A percentile compares a stretch with the other conserved stretches of the same genome.
These are phyloP conservation scores for Morbakka virulenta DNA, from an alignment of 30 jellyfish, hydroid and myxozoan genomes.

Conservation along the genomic window DNA sequence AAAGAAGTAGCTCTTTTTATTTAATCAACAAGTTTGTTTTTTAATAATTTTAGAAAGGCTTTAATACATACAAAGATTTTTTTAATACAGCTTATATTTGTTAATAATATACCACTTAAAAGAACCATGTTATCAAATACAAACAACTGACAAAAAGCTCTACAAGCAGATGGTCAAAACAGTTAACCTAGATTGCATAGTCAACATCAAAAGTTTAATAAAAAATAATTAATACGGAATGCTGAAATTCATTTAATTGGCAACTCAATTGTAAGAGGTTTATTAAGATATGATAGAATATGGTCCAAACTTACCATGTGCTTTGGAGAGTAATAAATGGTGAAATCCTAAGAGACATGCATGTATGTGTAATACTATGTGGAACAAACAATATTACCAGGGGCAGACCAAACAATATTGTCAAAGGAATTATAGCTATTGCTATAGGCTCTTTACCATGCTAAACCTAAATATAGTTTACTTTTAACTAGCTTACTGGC, in stretches of 20 bases:
- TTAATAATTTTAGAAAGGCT: no score
- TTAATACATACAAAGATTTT: no score
- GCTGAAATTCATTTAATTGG: slow-evolving; percentile 75
- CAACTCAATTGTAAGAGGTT: slow-evolving; percentile 82
- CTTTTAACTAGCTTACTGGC: slow-evolving; percentile 81
- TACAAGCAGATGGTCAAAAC: no score
- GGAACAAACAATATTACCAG: slow-evolving; percentile 86
- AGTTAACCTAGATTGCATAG: no score
- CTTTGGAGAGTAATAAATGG: slow-evolving; percentile 91
- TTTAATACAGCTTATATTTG: no score
- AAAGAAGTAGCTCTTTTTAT: no score
- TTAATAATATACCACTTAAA: no score
- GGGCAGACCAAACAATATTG: slow-evolving; percentile 77
- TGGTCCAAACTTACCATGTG: slow-evolving; percentile 93
- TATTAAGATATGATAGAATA: slow-evolving; percentile 71
- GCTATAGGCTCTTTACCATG: slow-evolving; percentile 78
- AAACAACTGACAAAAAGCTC: no score
- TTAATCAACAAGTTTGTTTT: no score
- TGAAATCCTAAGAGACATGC: slow-evolving; percentile 66
- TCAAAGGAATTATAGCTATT: slow-evolving; percentile 84
- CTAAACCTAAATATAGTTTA: slow-evolving; percentile 87
- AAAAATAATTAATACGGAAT: no score
- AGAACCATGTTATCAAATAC: no score
- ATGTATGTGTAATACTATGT: slow-evolving; percentile 72
- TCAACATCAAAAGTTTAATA: no score